Evolutionary conservation across 2,113 vertebrate genomes (phyloP), one percentile per base, ranked within the genome.

Genomic region (Carassius carassius): DNA sequence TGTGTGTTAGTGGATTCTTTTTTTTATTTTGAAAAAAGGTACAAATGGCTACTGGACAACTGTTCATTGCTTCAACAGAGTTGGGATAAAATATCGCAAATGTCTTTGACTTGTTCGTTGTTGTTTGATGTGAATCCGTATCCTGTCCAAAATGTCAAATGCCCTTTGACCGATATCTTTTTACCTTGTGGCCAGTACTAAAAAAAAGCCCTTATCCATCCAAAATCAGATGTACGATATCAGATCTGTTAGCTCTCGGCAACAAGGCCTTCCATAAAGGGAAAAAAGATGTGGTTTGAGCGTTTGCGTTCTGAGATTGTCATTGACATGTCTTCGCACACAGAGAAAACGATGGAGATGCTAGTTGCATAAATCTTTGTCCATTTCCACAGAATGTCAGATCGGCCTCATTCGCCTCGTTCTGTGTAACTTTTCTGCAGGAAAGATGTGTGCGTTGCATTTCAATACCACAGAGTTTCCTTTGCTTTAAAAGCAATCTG

Each of bases 291-390:
- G 54, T 41, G 92, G 72, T 65, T 63, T 49, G 11, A 14, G 13
- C 41, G 72, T 65, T 63, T 49, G 11, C 3, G 13, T 10, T 67
- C 32, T 11, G 37, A 79, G 62, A 82, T 78, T 78, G 79, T 44
- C 90, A 92, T 91, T 91, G 92, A 92, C 92, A 90, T 90, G 87
- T 90, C 25, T 47, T 67, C 70, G 19, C 69, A 29, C 41, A 62
- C 47, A 10, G n/a, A 70, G 81, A 87, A 60, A 70, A 63, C 41
- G 85, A 84, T 90, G 88, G 88, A 92, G 91, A 90, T 67, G 91
- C 93, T 90, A 88, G 92, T 91, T 92, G 90, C 92, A 93, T 94
- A 92, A 91, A 93, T 91, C 90, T 89, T 78, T 90, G 90, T 91
- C 91, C 83, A 86, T 88, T 86, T 86, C 91, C 91, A 90, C 91